A percentile compares a stretch with the other conserved stretches of the same genome.
Evolutionary conservation across 2,797 vertebrate genomes (phyloP).

Genomic region (Hyperoplus lanceolatus): DNA sequence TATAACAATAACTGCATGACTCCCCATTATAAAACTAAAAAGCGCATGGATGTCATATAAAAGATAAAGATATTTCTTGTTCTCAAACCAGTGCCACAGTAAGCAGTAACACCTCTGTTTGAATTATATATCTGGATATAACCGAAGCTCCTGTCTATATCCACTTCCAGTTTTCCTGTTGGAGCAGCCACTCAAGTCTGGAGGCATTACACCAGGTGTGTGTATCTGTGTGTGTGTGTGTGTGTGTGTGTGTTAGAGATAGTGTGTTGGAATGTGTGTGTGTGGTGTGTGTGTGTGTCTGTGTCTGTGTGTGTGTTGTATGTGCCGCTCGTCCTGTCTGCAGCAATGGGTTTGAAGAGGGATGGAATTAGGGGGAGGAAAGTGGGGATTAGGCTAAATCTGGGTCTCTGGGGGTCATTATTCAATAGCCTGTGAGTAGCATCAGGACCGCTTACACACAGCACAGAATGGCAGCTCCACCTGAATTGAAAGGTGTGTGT

Average conservation of each 20-base stretch:
- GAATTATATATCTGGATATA: constrained; percentile 42
- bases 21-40: constrained; percentile 4
- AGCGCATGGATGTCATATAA: constrained; percentile 13
- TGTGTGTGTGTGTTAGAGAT: constrained; percentile 5
- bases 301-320: constrained; percentile 32
- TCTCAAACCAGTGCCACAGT: constrained; percentile 1
- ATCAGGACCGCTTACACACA: constrained; percentile 61
- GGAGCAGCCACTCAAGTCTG: constrained; percentile 39
- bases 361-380: constrained; percentile 74
- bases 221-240: constrained; percentile 32
- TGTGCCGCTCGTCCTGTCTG: constrained; percentile 56
- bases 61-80: not conserved
- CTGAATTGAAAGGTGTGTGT: constrained; percentile 35
- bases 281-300: constrained; percentile 31
- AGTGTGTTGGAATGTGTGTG: constrained; percentile 5
- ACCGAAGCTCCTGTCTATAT: constrained; percentile 24
- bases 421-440: constrained; percentile 73
- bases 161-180: constrained; percentile 29
- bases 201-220: constrained; percentile 55
- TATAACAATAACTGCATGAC: not conserved
- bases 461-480: constrained; percentile 30
- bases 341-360: constrained; percentile 69
- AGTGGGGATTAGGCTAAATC: constrained; percentile 79
- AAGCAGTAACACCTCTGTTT: constrained; percentile 22
- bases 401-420: constrained; percentile 76